Evolutionary conservation across 2,113 vertebrate genomes (phyloP).

Genomic region (Equus przewalskii): DNA sequence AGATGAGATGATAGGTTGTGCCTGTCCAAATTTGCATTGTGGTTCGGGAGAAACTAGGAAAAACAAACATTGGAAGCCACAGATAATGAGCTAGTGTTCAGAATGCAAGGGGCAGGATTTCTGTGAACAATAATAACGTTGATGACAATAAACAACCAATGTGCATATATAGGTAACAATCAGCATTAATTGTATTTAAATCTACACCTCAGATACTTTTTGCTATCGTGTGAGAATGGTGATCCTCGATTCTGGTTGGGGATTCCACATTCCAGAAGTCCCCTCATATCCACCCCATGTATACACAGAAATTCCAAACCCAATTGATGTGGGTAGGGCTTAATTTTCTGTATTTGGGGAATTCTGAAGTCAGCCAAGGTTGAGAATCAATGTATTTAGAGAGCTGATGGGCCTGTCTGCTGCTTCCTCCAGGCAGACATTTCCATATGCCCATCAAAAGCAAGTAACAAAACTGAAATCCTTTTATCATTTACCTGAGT

Average conservation of each 20-base stretch:
- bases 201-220: not conserved
- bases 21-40: not conserved
- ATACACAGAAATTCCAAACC: not conserved
- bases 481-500: constrained; percentile 9
- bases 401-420: not conserved
- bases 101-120: not conserved
- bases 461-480: constrained; percentile 4
- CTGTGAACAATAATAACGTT: not conserved
- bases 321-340: not conserved
- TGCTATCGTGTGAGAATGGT: not conserved
- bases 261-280: not conserved
- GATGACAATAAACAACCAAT: not conserved
- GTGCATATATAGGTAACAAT: not conserved
- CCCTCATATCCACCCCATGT: not conserved
- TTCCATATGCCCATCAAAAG: constrained; percentile 32
- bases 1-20: constrained; percentile 41
- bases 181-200: not conserved
- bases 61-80: not conserved
- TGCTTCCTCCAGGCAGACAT: not conserved
- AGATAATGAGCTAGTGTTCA: not conserved
- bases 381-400: not conserved
- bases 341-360: not conserved
- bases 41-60: constrained; percentile 20
- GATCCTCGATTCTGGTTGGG: not conserved
- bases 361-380: constrained; percentile 30